Conservation (phyloP, 2,797 vertebrate species). For the Chelmon rostratus region DNA sequence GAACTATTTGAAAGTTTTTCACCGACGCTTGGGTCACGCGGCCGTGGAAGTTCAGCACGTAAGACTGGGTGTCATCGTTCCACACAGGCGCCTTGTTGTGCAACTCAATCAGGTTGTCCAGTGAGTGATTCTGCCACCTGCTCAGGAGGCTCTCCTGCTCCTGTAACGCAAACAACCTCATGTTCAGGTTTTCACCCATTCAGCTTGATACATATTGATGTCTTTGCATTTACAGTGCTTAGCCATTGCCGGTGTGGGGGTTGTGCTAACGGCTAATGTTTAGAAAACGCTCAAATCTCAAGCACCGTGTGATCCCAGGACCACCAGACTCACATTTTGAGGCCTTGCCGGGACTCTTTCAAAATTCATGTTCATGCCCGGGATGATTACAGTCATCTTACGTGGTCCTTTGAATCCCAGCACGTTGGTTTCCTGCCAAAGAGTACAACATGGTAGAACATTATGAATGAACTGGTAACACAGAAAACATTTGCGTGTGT, state of each 20-base stretch:
- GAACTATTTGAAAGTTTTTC: conserved; percentile 99
- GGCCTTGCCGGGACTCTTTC: conserved; percentile 92
- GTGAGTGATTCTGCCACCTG: conserved; percentile 91
- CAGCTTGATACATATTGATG: no score
- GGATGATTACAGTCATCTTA: conserved; percentile 98
- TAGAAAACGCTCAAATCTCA: neutral
- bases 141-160: conserved; percentile 93
- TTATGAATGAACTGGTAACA: neutral
- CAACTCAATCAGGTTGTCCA: conserved; percentile 96
- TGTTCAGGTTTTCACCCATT: no score
- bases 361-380: conserved; percentile 96
- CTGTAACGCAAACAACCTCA: conserved; percentile 73
- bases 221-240: neutral
- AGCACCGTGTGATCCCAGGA: neutral
- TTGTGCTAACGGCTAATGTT: no score
- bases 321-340: conserved; percentile 87
- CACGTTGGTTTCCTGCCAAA: conserved; percentile 94
- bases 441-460: neutral
- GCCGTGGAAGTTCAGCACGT: conserved; percentile 97
- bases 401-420: conserved; percentile 97
- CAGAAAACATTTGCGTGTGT: neutral
- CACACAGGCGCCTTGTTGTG: conserved; percentile 98
- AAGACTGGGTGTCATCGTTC: conserved; percentile 98
- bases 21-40: conserved; percentile 97
- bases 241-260: no score